Conservation (phyloP, 2,888 invertebrate genomes). For the Caenorhabditis drosophilae region DNA sequence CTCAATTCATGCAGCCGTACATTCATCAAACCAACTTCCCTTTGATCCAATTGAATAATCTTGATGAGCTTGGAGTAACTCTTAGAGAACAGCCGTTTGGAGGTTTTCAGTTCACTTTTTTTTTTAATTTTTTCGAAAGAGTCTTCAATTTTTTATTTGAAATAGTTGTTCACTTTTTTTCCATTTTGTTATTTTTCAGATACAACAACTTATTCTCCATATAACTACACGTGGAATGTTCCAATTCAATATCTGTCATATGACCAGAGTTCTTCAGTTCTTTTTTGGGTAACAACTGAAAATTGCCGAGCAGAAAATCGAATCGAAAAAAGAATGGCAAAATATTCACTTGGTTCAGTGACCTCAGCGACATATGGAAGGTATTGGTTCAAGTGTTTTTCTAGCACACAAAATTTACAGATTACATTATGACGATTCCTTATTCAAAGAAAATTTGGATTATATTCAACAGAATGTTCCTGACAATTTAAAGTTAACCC, state of each 20-base stretch:
- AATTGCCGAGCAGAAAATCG: not conserved
- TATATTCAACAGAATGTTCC: no score
- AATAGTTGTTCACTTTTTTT: no score
- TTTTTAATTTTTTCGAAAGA: no score
- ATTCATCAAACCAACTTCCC: conserved; percentile 43
- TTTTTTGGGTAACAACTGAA: conserved; percentile 17
- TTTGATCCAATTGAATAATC: conserved; percentile 29
- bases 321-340: conserved; percentile 19
- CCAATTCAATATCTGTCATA: conserved; percentile 14
- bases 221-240: conserved; percentile 39
- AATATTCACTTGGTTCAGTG: conserved; percentile 21
- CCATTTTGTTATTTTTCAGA: conserved; percentile 1
- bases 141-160: no score
- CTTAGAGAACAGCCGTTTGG: no score
- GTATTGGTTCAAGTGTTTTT: no score
- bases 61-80: no score
- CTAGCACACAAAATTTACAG: no score
- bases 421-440: not conserved
- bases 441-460: conserved; percentile 1
- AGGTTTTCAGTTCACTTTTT: no score
- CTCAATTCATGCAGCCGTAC: conserved; percentile 40
- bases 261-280: conserved; percentile 3
- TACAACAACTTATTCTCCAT: conserved; percentile 2
- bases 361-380: conserved; percentile 35
- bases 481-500: conserved; percentile 21